Evolutionary conservation across 2,113 vertebrate species (phyloP), one percentile per base, ranked within the genome.

Genomic region (Eolophus roseicapilla): DNA sequence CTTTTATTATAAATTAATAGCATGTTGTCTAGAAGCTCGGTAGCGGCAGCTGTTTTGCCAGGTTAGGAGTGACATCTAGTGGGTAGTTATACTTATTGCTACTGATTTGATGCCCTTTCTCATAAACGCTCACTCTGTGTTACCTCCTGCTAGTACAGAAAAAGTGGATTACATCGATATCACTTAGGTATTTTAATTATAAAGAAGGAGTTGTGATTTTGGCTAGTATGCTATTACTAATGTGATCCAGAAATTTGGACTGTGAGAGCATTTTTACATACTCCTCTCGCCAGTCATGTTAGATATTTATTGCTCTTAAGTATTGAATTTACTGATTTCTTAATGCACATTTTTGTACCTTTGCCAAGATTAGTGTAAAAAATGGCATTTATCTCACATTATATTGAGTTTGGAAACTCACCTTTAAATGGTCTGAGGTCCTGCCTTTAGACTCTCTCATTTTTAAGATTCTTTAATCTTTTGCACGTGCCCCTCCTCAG

Each of bases 41-140:
- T 20, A 3, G 77, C 41, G 18, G 49, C 79, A 79, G 82, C 81
- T 57, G 65, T 96, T 98, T 98, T 93, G 57, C 84, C 94, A 78
- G 98, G 97, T 97, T 96, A n/a, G 97, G 90, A 97, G 96, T 97
- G 98, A 98, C 98, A 98, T 98, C 98, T 98, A 98, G 97, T 98
- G 98, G 97, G 17, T 39, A 0, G 39, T 70, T 53, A 14, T 21
- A 25, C 24, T 60, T 60, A 92, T n/a, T 94, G 73, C 95, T 13
- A 11, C 37, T 25, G 68, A 6, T 62, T 82, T 43, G 17, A 20
- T 7, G 14, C 4, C 11, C 44, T 78, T 21, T 9, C 71, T 62
- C 44, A 1, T 1, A 39, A 43, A 35, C 1, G 17, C 16, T 49
- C 35, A 1, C 8, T 24, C 28, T 29, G 21, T 5, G 1, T 33